Evolutionary conservation across 2,888 invertebrate genomes (phyloP), one percentile per base, ranked within the genome.

Genomic region (Shargacucullia verbasci): DNA sequence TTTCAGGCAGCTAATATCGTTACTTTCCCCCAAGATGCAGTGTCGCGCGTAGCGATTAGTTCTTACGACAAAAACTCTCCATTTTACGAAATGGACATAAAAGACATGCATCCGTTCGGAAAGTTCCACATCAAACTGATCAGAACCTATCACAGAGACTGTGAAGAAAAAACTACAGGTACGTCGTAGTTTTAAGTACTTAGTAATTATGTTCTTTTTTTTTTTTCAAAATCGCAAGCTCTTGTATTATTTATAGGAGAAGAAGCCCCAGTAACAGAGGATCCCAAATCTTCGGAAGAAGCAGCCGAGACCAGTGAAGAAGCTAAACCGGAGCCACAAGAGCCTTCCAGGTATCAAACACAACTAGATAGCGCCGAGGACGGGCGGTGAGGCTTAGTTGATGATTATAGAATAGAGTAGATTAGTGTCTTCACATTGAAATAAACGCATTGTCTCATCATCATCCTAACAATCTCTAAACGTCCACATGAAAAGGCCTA

Each of bases 281-380:
- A 38, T 0, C 52, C 63, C 1, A 12, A 33, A 43, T 43, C 66
- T 11, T 58, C 65, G 56, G 75, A 76, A 46, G 76, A 77, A 62
- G 57, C 59, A 5, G 60, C 65, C 9, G 78, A 79, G 48, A 57
- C 63, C 68, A 13, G 83, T 81, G 37, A 70, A 72, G 45, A 70
- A 29, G 61, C 74, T 27, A 80, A 80, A 25, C 80, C 79, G 53
- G 87, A 90, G 68, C 90, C 89, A 5, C 80, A 81, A 68, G 81
- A 81, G 78, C 87, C 92, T 38, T 92, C 93, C 90, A 93, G 93
- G 93, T 93, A 93, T 85, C 92, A 89, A 87, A 87, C 88, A 82
- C 86, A 88, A 75, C 79, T 89, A 84, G 85, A 73, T 89, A 86
- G 84, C 85, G 82, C 84, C 85, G 83, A 79, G 76, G 75, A 72